phyloP scores from a whole-genome alignment of 1,140 invertebrate genomes.

The Apis mellifera region DNA sequence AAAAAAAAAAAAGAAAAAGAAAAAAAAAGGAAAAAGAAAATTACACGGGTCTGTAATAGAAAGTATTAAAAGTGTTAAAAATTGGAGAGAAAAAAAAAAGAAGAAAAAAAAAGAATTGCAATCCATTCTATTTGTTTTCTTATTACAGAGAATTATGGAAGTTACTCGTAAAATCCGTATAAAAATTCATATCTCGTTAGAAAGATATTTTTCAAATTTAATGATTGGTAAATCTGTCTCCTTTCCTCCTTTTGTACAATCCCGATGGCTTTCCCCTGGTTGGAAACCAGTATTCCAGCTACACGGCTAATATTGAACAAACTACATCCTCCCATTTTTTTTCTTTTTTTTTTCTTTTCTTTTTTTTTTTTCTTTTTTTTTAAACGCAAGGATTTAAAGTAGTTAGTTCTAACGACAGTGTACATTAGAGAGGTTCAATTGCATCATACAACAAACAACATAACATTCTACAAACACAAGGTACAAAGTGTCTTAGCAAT shows the following conservation, averaged over 20 bases:
- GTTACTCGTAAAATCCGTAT: not conserved
- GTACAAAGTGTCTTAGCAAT: conserved; percentile 14
- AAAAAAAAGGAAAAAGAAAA: no score
- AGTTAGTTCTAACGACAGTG: conserved; percentile 11
- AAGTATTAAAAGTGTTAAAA: not conserved
- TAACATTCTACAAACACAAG: conserved; percentile 5
- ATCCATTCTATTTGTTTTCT: not conserved
- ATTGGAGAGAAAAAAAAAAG: not conserved
- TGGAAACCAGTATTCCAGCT: no score
- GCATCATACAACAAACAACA: conserved; percentile 15
- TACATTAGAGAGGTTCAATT: conserved; percentile 18
- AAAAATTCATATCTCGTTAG: not conserved
- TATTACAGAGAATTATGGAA: not conserved
- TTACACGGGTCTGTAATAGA: not conserved
- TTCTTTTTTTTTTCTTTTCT: no score
- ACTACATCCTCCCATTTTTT: no score
- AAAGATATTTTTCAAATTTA: not conserved
- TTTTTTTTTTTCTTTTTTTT: no score
- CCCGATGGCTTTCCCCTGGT: not conserved
- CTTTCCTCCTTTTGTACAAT: not conserved
- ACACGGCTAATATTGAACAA: not conserved
- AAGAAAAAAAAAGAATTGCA: no score
- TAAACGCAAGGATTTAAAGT: not conserved
- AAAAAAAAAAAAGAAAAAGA: no score
- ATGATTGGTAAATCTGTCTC: not conserved